phyloP scores from a whole-genome alignment of 2,888 invertebrate genomes.

The Drosophila neotestacea region DNA sequence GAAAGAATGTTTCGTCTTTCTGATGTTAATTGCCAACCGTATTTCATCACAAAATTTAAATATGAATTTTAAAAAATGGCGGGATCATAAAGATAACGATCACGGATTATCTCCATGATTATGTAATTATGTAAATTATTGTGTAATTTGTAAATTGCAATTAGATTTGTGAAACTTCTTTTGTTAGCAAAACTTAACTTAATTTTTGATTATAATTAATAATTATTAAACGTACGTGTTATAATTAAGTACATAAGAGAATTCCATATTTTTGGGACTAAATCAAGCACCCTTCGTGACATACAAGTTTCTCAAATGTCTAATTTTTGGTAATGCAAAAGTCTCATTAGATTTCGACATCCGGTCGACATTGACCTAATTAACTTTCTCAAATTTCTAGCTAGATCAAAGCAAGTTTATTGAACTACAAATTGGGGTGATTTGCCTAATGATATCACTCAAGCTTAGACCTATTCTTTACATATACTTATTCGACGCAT shows the following conservation, averaged over 20 bases:
- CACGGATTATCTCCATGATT: constrained; percentile 37
- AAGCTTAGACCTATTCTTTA: constrained; percentile 9
- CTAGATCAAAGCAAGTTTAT: constrained; percentile 50
- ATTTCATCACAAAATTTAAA: constrained; percentile 59
- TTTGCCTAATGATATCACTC: constrained; percentile 3
- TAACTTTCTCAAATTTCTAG: constrained; percentile 53
- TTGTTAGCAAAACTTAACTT: constrained; percentile 1
- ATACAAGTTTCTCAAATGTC: neutral
- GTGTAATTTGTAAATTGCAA: constrained; percentile 36
- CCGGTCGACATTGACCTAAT: constrained; percentile 68
- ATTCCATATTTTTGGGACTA: neutral
- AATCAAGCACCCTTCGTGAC: constrained; percentile 8
- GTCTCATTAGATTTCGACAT: constrained; percentile 49
- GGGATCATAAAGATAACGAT: constrained; percentile 54
- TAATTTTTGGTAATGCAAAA: constrained; percentile 23
- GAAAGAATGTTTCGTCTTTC: constrained; percentile 2
- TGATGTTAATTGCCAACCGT: constrained; percentile 35
- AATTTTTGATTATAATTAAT: no score
- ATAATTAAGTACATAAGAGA: neutral
- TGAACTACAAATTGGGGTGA: constrained; percentile 44
- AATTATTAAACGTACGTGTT: neutral
- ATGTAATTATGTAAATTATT: neutral
- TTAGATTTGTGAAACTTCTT: constrained; percentile 35
- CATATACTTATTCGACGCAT: neutral
- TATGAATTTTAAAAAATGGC: neutral